These are phyloP conservation scores for Peromyscus nudipes DNA, from an alignment of 2,797 vertebrate species.

Conservation along the genomic window DNA sequence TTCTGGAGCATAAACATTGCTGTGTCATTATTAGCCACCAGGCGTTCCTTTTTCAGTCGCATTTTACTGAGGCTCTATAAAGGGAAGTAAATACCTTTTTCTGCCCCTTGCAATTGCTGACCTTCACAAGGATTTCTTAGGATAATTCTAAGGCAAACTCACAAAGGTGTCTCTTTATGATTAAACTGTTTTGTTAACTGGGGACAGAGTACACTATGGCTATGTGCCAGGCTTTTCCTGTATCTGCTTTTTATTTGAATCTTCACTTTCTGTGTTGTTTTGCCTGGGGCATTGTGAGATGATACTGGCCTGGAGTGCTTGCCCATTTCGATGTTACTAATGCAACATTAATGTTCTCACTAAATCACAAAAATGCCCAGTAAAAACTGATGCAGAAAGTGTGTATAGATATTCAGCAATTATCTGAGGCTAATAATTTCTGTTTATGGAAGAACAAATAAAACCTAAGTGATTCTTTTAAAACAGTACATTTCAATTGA, in stretches of 20 bases:
- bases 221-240: neutral
- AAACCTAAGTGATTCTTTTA: slow-evolving; percentile 66
- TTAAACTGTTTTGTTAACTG: slow-evolving; percentile 54
- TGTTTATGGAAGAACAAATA: slow-evolving; percentile 76
- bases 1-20: neutral
- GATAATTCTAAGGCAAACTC: slow-evolving; percentile 20
- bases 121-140: neutral
- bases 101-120: neutral
- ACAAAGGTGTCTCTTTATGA: neutral
- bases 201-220: neutral
- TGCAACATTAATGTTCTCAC: slow-evolving; percentile 67
- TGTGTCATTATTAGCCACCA: neutral
- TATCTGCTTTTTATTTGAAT: neutral
- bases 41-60: neutral
- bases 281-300: slow-evolving; percentile 48
- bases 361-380: slow-evolving; percentile 74
- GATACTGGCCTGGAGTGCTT: neutral
- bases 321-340: slow-evolving; percentile 61
- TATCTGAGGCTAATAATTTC: slow-evolving; percentile 71
- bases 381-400: slow-evolving; percentile 51
- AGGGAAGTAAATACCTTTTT: neutral
- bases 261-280: slow-evolving; percentile 23
- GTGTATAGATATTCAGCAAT: slow-evolving; percentile 75
- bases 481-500: slow-evolving; percentile 45
- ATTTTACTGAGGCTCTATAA: neutral